Evolutionary conservation across 2,888 invertebrate species (phyloP), one percentile per base, ranked within the genome.

Genomic region (Clusia tigrina): DNA sequence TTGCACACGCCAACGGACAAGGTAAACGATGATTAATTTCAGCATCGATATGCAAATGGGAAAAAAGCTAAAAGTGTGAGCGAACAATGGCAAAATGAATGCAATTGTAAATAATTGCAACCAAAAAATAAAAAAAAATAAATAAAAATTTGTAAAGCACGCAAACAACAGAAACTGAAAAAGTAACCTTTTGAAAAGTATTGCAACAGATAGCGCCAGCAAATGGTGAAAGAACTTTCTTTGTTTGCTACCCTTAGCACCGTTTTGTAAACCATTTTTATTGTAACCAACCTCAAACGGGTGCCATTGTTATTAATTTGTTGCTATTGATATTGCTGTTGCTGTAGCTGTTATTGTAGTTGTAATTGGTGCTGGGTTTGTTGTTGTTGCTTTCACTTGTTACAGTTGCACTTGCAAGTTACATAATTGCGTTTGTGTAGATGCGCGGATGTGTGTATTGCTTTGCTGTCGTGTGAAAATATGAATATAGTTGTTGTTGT

Each of bases 291-390:
- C 48, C 48, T 20, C 48, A 48, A 48, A 48, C 9, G 48, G 5
- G 22, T 20, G 48, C 48, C 20, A 48, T 48, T 48, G 18, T 48
- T 48, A 48, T 48, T 20, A 48, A 48, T 48, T 48, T 48, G 48
- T 48, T 48, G 48, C 22, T 48, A 17, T 48, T 48, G 22, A 20
- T 20, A 6, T 48, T 48, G 22, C 3, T 48, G 20, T 48, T 48
- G 48, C 22, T 48, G 18, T 48, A 6, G 48, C 22, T 20, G 32
- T 48, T 18, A 3, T n/a, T 3, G 42, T 17, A 42, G 42, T 42
- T 42, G 42, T 17, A 15, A 42, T 42, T 42, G 9, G 32, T n/a
- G n/a, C n/a, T n/a, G n/a, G n/a, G n/a, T n/a, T n/a, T n/a, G n/a
- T n/a, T n/a, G n/a, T n/a, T n/a, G n/a, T n/a, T 32, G 32, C 12